Evolutionary conservation across 2,888 invertebrate species (phyloP).

Genomic region (Trissolcus brochymenae): DNA sequence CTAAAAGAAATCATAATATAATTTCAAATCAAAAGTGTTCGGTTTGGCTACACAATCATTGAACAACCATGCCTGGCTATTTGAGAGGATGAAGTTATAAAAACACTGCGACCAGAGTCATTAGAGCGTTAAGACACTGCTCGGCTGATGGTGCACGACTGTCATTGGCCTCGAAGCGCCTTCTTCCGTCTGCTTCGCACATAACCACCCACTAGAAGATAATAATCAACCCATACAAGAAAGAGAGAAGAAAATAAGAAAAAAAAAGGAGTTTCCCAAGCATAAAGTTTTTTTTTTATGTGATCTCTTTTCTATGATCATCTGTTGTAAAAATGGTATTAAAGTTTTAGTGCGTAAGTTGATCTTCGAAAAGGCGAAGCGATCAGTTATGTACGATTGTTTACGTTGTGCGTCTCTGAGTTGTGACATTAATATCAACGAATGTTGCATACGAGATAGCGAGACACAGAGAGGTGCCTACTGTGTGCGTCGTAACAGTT

Average conservation of each 20-base stretch:
- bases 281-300: background rate
- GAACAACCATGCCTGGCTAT: background rate
- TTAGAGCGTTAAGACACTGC: constrained; percentile 17
- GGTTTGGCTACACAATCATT: background rate
- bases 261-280: background rate
- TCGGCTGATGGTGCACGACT: constrained; percentile 43
- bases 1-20: background rate
- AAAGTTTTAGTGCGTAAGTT: background rate
- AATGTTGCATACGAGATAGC: constrained; percentile 7
- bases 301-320: background rate
- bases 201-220: background rate
- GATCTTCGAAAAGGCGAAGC: constrained; percentile 1
- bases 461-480: background rate
- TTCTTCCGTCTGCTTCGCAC: constrained; percentile 7
- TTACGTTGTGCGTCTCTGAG: background rate
- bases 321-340: background rate
- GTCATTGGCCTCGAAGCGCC: constrained; percentile 40
- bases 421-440: constrained; percentile 7
- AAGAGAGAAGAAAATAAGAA: background rate
- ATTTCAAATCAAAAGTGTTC: background rate
- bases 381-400: background rate
- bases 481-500: constrained; percentile 17
- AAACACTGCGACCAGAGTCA: background rate
- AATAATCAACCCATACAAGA: background rate
- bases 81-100: too few relatives aligned